These are phyloP conservation scores for Epinephelus coioides DNA, from an alignment of 2,797 vertebrate genomes.

Conservation along the genomic window DNA sequence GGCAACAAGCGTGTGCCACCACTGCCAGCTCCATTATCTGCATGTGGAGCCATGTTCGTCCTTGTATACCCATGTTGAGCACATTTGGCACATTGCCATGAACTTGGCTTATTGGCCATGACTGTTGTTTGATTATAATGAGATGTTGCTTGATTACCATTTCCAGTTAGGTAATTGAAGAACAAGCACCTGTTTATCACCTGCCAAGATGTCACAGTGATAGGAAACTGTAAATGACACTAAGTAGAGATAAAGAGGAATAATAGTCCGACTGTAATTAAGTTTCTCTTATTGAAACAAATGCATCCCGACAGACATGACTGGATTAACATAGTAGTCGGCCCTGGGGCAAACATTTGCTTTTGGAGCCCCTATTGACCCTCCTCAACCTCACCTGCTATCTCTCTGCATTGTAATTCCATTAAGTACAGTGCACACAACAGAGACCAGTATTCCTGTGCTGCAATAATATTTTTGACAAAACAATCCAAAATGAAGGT, in stretches of 20 bases:
- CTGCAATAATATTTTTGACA: too few species aligned
- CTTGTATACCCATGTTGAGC: constrained; percentile 45
- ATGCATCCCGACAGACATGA: too few species aligned
- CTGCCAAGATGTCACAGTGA: not conserved
- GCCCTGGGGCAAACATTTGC: not conserved
- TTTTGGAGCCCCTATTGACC: not conserved
- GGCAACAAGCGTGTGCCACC: constrained; percentile 48
- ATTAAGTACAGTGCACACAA: not conserved
- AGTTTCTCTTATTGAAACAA: too few species aligned
- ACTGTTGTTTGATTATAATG: constrained; percentile 55
- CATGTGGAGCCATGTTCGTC: constrained; percentile 49
- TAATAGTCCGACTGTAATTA: not conserved
- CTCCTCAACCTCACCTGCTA: not conserved
- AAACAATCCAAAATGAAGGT: too few species aligned
- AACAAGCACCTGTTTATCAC: constrained; percentile 32
- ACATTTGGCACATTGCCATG: constrained; percentile 48
- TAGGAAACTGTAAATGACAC: constrained; percentile 4
- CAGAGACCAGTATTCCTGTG: too few species aligned
- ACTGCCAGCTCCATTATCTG: constrained; percentile 61
- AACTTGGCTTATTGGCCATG: constrained; percentile 55
- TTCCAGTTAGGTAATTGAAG: constrained; percentile 35
- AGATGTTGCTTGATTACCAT: constrained; percentile 39
- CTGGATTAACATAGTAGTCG: not conserved
- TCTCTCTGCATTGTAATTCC: not conserved
- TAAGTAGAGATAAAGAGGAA: not conserved